Evolutionary conservation across 2,888 invertebrate species (phyloP), one percentile per base, ranked within the genome.

Genomic region (Conistra vaccinii): DNA sequence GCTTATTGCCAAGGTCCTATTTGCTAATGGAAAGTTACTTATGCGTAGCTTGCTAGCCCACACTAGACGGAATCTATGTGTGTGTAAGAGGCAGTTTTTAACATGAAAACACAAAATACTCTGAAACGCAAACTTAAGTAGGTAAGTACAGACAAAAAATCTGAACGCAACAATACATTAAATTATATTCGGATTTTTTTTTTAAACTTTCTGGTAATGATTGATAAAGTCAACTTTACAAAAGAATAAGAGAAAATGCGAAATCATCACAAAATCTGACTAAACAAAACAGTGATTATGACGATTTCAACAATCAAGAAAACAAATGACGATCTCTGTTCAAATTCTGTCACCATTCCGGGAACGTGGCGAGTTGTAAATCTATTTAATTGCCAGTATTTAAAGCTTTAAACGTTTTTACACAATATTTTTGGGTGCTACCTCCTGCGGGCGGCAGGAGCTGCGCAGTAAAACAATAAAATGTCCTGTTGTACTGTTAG

Each of bases 401-500:
- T 93, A 90, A 88, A 82, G 82, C 85, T 85, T 65, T 85, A 87
- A 92, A 91, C 87, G 89, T 91, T 92, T 92, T 93, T 91, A 91
- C 88, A 89, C 87, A 90, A 92, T 90, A 92, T 93, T 93, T 93
- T 92, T 92, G 94, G 95, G 90, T 92, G 92, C 93, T 93, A 89
- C 95, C 96, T 95, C 95, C 96, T 95, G 94, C 92, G 92, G 94
- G 93, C 93, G 91, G 91, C 95, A 90, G 95, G 92, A 95, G 95
- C 95, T 87, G 78, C 35, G 92, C 89, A 86, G 93, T 96, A 95
- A 96, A 96, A 95, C 95, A 96, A 96, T 96, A 95, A 95, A 92
- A 81, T 89, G 89, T 90, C 91, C 92, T 92, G 92, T 91, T 92
- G 90, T 94, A 94, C 94, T 93, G 94, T 95, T 94, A 94, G 87